phyloP scores from a whole-genome alignment of 92 coral and sea anemone species.

The Umimayanthus kanabou region DNA sequence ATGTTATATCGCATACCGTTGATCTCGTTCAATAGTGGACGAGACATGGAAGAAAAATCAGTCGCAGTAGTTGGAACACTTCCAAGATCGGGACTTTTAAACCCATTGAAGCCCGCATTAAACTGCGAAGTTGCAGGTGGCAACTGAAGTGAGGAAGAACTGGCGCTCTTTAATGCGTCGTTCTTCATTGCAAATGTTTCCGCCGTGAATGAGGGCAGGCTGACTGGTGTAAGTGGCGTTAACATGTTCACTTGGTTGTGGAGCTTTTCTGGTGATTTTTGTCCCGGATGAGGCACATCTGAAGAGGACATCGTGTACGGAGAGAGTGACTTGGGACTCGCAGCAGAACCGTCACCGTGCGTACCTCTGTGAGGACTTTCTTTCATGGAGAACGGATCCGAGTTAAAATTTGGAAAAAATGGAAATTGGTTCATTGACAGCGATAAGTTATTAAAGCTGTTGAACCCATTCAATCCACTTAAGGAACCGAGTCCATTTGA shows the following conservation, averaged over 20 bases:
- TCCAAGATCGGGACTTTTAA: conserved; percentile 96
- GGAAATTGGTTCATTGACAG: conserved; percentile 93
- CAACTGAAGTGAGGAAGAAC: conserved; percentile 58
- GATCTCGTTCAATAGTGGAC: conserved; percentile 88
- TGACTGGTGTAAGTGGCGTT: conserved; percentile 97
- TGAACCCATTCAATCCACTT: conserved; percentile 87
- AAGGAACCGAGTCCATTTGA: conserved; percentile 65
- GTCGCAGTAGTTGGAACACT: conserved; percentile 79
- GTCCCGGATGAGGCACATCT: conserved; percentile 27
- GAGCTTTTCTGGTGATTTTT: conserved; percentile 82
- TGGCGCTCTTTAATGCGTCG: conserved; percentile 69
- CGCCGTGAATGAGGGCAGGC: conserved; percentile 78
- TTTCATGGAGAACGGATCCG: conserved; percentile 91
- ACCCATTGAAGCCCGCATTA: conserved; percentile 93
- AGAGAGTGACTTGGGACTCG: conserved; percentile 47
- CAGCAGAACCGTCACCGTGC: conserved; percentile 38
- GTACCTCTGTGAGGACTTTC: conserved; percentile 70
- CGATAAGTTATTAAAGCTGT: conserved; percentile 81
- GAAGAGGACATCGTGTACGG: conserved; percentile 43
- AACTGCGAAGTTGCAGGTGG: conserved; percentile 73
- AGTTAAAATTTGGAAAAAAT: conserved; percentile 85
- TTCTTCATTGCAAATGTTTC: conserved; percentile 89
- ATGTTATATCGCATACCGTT: conserved; percentile 84
- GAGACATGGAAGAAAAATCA: conserved; percentile 90
- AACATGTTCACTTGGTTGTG: conserved; percentile 73